These are phyloP conservation scores for Drepanosiphum platanoidis DNA, from an alignment of 2,888 invertebrate genomes.

Conservation along the genomic window DNA sequence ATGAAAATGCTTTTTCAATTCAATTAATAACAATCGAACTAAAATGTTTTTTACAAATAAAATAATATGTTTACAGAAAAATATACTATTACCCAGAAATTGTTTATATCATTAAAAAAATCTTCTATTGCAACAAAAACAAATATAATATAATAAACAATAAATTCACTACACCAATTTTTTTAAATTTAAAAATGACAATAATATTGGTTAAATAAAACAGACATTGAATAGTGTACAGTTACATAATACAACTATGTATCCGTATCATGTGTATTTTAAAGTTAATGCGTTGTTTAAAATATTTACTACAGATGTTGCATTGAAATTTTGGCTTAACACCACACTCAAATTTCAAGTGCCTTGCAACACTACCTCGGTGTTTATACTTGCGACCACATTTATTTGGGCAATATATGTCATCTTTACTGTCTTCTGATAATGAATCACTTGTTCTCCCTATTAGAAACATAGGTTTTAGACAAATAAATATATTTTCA, in stretches of 20 bases:
- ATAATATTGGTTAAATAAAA: background rate
- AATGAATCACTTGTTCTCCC: slow-evolving; percentile 30
- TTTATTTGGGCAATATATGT: slow-evolving; percentile 60
- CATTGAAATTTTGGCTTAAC: slow-evolving; percentile 62
- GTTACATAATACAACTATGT: slow-evolving; percentile 54
- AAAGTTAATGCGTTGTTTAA: slow-evolving; percentile 57
- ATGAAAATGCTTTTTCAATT: background rate
- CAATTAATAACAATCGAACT: too few relatives aligned
- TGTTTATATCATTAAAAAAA: background rate
- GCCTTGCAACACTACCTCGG: slow-evolving; percentile 64
- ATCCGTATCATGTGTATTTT: slow-evolving; percentile 61
- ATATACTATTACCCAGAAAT: background rate
- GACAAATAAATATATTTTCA: background rate
- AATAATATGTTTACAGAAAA: background rate
- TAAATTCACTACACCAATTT: slow-evolving; percentile 8
- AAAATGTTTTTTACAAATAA: slow-evolving; percentile 1
- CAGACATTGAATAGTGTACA: background rate
- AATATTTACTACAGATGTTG: slow-evolving; percentile 59
- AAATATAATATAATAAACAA: background rate
- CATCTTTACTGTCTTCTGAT: slow-evolving; percentile 48
- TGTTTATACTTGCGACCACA: slow-evolving; percentile 64
- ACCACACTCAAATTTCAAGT: slow-evolving; percentile 69
- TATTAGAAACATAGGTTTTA: slow-evolving; percentile 51
- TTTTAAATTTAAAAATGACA: background rate
- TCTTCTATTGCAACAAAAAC: background rate